Evolutionary conservation across 2,113 vertebrate species (phyloP), one percentile per base, ranked within the genome.

Genomic region (Nymphicus hollandicus): DNA sequence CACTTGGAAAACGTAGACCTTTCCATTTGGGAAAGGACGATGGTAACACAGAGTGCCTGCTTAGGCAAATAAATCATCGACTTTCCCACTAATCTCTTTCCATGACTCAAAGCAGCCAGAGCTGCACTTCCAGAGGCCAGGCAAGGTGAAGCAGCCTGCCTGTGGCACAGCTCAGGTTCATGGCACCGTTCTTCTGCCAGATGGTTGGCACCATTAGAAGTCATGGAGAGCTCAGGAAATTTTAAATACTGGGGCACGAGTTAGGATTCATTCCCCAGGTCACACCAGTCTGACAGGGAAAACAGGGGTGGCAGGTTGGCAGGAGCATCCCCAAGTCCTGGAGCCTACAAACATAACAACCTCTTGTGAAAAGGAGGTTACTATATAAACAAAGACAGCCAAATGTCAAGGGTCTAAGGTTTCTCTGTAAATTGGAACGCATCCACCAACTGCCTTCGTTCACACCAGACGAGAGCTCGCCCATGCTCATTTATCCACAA

Each of bases 51-150:
- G 37, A 66, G 82, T 24, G 71, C 28, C 65, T 83, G 68, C 35
- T 89, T 29, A 72, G 56, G 86, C 72, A 97, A 97, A 97, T 86
- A 96, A 97, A 91, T 77, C 46, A 68, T 79, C n/a, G 22, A 19
- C 88, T 91, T 94, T 77, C 90, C 70, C 35, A 71, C 58, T 55
- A 61, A 93, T 93, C 74, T 72, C 83, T 76, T 97, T 96, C 86
- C 88, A 91, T 93, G 79, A 95, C 89, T 97, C 96, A 97, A 80
- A 90, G 72, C 65, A 94, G 85, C 83, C 8, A 1, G 93, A 10
- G 2, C n/a, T 71, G 72, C 41, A 27, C 53, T 39, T 28, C 16
- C 44, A 58, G 91, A 78, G 84, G 46, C 53, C 44, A 39, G 77
- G 91, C 86, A 2, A 12, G 61, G 81, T 35, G 0, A 68, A 55